Percentiles rank a stretch among this genome's conserved stretches.
phyloP scores from a whole-genome alignment of 2,113 vertebrate species.

The Ellobius talpinus region DNA sequence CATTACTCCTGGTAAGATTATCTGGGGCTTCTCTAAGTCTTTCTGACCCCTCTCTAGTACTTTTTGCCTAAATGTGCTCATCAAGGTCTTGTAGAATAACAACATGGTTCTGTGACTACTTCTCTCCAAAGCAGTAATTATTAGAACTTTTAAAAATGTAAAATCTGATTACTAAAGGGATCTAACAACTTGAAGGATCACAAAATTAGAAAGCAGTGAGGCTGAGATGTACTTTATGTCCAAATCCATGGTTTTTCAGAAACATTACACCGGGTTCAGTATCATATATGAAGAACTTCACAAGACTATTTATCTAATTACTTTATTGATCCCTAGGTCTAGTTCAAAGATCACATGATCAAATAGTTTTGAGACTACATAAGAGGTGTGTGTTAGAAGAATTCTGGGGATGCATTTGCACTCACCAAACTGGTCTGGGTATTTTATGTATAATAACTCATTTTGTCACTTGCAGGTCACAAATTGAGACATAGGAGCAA shows the following conservation, averaged over 20 bases:
- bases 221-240: background rate
- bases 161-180: background rate
- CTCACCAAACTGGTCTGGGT: background rate
- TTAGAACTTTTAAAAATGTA: conserved; percentile 23
- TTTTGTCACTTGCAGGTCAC: conserved; percentile 44
- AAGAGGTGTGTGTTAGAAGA: background rate
- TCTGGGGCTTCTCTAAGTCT: conserved; percentile 2
- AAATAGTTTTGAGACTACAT: background rate
- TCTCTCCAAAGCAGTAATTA: background rate
- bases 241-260: background rate
- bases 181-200: conserved; percentile 11
- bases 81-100: background rate
- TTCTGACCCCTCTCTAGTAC: background rate
- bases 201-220: background rate
- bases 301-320: conserved; percentile 50
- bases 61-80: conserved; percentile 47
- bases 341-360: background rate
- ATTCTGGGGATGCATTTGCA: background rate
- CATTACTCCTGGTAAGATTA: conserved; percentile 19
- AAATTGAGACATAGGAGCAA: conserved; percentile 42
- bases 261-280: background rate
- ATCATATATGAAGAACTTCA: conserved; percentile 12
- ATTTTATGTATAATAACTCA: conserved; percentile 7
- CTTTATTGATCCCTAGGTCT: background rate
- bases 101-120: background rate